These are phyloP conservation scores for Scaptodrosophila latifasciaeformis DNA, from an alignment of 2,888 invertebrate species.

Conservation along the genomic window DNA sequence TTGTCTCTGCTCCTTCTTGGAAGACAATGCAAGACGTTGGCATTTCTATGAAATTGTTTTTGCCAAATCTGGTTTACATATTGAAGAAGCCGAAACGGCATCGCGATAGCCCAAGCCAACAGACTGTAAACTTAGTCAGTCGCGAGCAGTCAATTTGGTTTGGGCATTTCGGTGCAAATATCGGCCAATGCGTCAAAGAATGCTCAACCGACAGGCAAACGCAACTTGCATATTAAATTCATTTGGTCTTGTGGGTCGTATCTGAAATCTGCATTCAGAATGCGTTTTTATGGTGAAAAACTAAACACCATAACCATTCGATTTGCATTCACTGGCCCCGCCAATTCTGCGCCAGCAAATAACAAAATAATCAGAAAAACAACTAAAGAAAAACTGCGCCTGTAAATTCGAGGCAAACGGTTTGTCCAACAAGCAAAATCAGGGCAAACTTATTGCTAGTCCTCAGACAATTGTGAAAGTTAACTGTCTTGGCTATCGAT, in stretches of 20 bases:
- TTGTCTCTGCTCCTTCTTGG: constrained; percentile 16
- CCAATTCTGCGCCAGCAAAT: neutral
- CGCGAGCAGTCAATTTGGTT: no score
- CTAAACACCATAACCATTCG: constrained; percentile 24
- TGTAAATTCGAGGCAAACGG: constrained; percentile 19
- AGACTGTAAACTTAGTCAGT: no score
- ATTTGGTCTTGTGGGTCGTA: constrained; percentile 30
- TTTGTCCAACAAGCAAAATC: constrained; percentile 44
- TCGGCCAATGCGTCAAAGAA: constrained; percentile 64
- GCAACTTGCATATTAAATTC: constrained; percentile 49
- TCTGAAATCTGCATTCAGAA: constrained; percentile 52
- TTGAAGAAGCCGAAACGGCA: constrained; percentile 49
- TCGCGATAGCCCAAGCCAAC: constrained; percentile 45
- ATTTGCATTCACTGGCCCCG: constrained; percentile 23
- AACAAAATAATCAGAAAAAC: no score
- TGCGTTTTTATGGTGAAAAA: constrained; percentile 52
- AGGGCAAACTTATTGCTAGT: constrained; percentile 60
- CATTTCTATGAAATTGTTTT: constrained; percentile 69
- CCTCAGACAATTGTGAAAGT: constrained; percentile 56
- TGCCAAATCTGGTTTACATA: constrained; percentile 61
- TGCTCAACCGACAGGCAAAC: constrained; percentile 32
- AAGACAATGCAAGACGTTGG: constrained; percentile 44
- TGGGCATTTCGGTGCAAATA: constrained; percentile 53
- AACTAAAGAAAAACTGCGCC: no score
- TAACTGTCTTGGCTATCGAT: constrained; percentile 13